Conservation (phyloP, 2,113 vertebrate species). For the Hippocampus guttulatus region DNA sequence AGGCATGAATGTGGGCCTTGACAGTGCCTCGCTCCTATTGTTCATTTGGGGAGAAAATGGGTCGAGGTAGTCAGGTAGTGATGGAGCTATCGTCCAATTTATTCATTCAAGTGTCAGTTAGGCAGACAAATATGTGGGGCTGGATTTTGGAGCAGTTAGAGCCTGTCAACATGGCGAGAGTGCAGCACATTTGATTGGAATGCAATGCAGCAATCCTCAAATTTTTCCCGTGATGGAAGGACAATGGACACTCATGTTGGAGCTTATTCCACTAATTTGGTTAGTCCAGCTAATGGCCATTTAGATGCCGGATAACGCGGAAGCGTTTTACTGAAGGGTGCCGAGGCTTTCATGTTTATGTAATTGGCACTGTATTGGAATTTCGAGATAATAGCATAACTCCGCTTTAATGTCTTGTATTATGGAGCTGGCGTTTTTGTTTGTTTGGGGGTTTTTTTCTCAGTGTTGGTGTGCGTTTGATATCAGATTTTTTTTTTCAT, state of each 20-base stretch:
- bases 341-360: conserved; percentile 64
- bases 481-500: too few species aligned
- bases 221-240: conserved; percentile 73
- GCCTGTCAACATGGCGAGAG: conserved; percentile 62
- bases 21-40: conserved; percentile 54
- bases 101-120: conserved; percentile 64
- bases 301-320: conserved; percentile 73
- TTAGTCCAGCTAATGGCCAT: conserved; percentile 74
- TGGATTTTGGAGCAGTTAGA: conserved; percentile 53
- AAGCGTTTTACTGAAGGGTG: conserved; percentile 69
- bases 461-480: too few species aligned
- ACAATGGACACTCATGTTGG: conserved; percentile 67
- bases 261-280: conserved; percentile 74
- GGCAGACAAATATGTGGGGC: conserved; percentile 58
- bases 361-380: conserved; percentile 31
- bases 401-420: conserved; percentile 5
- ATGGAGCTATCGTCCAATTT: conserved; percentile 67
- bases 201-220: conserved; percentile 62
- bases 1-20: conserved; percentile 37
- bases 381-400: conserved; percentile 13
- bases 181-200: conserved; percentile 72
- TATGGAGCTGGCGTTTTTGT: background rate
- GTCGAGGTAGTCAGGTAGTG: conserved; percentile 52
- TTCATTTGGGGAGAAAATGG: conserved; percentile 54
- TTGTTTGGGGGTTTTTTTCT: background rate